Base-by-base conservation (phyloP, 2,888 invertebrate species). In the Heteromyza rotundicornis region DNA sequence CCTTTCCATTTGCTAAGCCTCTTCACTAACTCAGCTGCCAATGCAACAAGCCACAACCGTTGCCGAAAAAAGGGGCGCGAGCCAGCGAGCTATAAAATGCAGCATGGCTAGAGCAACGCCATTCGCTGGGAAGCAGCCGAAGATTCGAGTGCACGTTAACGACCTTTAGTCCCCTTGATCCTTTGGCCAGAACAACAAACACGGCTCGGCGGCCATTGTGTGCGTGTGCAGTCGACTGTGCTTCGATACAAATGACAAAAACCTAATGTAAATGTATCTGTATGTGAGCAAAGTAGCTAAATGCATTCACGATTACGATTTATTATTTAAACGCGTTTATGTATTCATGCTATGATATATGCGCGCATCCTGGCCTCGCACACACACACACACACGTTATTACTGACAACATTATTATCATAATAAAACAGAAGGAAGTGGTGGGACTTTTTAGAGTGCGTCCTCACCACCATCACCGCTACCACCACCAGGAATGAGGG, bases 141-240 rank as follows among this genome's bases (percentile, higher is more conserved):
- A 27, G 27, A 27, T 27, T n/a, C 40, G 27, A 14, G 19, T 8
- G 19, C 47, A 57, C 32, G 12, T 22, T 51, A 32, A 53, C 47
- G 57, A 61, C 61, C 57, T 53, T 36, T 52, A 32, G 20, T 19
- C 17, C 22, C 57, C 53, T 44, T 61, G 56, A 60, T 60, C 60
- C 51, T 56, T 44, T 40, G 27, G 35, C 57, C 52, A 61, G 53
- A 54, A 60, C 60, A 57, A 52, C 40, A 56, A 16, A 55, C 19
- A 20, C 47, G 7, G 36, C 12, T 51, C 54, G 52, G 57, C 57
- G 20, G 32, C 44, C 47, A 23, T 51, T 23, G 27, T 27, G 14
- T 47, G 47, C 20, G 47, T 20, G 47, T 47, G 47, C 47, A 47
- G 3, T 47, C 47, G 20, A 17, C 47, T 14, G 47, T 47, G 5